Conservation (phyloP, 1,140 invertebrate species). For the Tetramorium simillimum region DNA sequence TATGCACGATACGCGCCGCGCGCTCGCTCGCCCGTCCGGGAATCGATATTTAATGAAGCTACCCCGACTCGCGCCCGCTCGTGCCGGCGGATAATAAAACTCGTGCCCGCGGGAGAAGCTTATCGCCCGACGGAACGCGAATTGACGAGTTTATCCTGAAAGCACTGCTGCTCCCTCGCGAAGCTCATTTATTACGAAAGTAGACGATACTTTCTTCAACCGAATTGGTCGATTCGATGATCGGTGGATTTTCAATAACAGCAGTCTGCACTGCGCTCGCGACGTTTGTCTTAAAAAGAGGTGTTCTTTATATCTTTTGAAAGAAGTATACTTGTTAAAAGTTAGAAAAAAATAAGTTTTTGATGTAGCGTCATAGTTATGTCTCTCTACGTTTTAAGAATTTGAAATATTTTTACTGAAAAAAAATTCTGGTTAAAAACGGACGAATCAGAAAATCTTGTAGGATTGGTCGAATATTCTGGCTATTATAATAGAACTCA, state of each 20-base stretch:
- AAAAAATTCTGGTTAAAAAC: no score
- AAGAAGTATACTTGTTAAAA: neutral
- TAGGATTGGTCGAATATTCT: no score
- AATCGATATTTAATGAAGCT: conserved; percentile 74
- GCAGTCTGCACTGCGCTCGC: no score
- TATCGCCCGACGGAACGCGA: conserved; percentile 36
- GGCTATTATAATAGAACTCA: no score
- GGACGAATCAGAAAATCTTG: no score
- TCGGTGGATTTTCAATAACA: neutral
- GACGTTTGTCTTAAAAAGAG: neutral
- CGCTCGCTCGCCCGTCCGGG: neutral
- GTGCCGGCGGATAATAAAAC: conserved; percentile 43
- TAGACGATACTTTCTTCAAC: conserved; percentile 7
- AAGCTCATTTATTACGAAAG: conserved; percentile 55
- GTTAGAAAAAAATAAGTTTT: neutral
- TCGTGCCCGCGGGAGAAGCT: conserved; percentile 22
- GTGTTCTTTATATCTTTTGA: neutral
- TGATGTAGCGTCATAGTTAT: no score
- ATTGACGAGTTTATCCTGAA: conserved; percentile 56
- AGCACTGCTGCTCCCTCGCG: conserved; percentile 14
- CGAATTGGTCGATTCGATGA: neutral
- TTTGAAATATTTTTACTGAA: no score
- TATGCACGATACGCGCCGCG: conserved; percentile 43
- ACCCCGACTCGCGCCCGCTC: conserved; percentile 20
- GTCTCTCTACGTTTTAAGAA: no score